These are phyloP conservation scores for Brachyptera putata DNA, from an alignment of 2,888 invertebrate genomes.

Conservation along the genomic window DNA sequence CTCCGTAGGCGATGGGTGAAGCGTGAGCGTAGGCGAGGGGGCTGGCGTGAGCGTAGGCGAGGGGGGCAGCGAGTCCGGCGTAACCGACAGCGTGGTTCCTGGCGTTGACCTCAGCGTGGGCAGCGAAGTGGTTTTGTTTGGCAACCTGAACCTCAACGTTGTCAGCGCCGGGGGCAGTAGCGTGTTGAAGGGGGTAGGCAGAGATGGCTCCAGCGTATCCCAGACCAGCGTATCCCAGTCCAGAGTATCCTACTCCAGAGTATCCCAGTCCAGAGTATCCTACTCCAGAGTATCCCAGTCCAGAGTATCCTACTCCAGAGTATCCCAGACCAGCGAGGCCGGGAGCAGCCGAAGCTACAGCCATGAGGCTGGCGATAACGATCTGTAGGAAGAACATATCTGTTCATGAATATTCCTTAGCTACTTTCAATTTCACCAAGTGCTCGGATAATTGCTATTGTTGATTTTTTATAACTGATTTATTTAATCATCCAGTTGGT, in stretches of 20 bases:
- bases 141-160: no score
- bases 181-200: no score
- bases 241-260: slow-evolving; percentile 36
- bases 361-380: slow-evolving; percentile 1
- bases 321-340: slow-evolving; percentile 41
- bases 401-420: no score
- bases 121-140: no score
- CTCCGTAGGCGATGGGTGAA: slow-evolving; percentile 17
- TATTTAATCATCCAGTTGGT: no score
- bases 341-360: slow-evolving; percentile 47
- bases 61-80: slow-evolving; percentile 23
- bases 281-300: slow-evolving; percentile 41
- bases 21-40: slow-evolving; percentile 43
- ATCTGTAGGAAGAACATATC: no score
- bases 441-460: no score
- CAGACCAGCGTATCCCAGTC: slow-evolving; percentile 44
- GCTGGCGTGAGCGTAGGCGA: slow-evolving; percentile 22
- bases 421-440: no score
- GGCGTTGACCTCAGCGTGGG: no score
- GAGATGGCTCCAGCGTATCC: slow-evolving; percentile 40
- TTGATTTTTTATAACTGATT: no score
- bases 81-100: no score
- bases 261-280: slow-evolving; percentile 46
- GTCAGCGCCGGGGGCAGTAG: no score
- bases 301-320: slow-evolving; percentile 45